Evolutionary conservation across 1,140 invertebrate genomes (phyloP).

Genomic region (Penaeus japonicus): DNA sequence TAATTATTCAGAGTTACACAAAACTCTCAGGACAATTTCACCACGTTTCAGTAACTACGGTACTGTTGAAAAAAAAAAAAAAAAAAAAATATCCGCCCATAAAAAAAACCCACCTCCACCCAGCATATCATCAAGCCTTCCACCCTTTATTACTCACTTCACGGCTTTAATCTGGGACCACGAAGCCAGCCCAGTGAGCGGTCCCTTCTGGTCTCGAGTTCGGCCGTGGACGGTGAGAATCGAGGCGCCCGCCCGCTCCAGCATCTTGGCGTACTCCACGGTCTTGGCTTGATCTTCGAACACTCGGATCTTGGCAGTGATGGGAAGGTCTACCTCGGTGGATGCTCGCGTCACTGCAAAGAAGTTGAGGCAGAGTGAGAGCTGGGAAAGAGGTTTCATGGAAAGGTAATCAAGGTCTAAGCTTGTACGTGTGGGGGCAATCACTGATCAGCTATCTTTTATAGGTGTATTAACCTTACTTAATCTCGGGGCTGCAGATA

Average conservation of each 20-base stretch:
- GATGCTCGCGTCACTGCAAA: constrained; percentile 28
- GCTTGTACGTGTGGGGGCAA: too few species aligned
- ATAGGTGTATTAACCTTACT: too few species aligned
- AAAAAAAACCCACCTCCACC: neutral
- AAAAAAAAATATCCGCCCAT: neutral
- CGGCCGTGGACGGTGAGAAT: constrained; percentile 95
- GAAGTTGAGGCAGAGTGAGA: neutral
- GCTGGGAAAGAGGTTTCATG: neutral
- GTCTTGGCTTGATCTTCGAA: constrained; percentile 90
- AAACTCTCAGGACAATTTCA: too few species aligned
- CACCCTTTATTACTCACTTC: constrained; percentile 69
- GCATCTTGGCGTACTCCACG: constrained; percentile 73
- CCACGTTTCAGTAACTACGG: too few species aligned
- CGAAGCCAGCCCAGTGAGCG: constrained; percentile 90
- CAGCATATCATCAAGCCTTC: neutral
- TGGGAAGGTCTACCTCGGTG: constrained; percentile 76
- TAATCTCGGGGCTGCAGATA: too few species aligned
- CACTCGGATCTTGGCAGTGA: constrained; percentile 95
- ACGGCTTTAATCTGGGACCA: constrained; percentile 94
- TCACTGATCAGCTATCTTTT: too few species aligned
- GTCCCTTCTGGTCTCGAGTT: constrained; percentile 95
- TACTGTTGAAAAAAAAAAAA: neutral
- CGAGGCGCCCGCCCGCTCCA: constrained; percentile 91
- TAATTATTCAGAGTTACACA: too few species aligned
- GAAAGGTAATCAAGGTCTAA: too few species aligned